phyloP scores from a whole-genome alignment of 2,113 vertebrate species.

The Kobus ellipsiprymnus region DNA sequence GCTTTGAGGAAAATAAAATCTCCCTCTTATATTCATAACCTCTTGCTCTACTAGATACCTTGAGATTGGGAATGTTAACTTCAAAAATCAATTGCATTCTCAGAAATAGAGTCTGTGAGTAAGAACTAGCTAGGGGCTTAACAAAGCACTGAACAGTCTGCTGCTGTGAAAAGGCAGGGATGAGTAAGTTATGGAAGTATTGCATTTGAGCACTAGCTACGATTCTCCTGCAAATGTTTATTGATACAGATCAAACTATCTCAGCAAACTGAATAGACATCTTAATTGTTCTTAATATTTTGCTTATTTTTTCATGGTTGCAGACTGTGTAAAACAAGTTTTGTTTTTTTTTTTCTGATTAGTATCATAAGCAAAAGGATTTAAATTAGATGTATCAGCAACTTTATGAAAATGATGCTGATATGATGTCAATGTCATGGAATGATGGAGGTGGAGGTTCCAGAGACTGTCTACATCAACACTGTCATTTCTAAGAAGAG shows the following conservation, averaged over 20 bases:
- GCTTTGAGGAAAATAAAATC: background rate
- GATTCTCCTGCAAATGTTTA: background rate
- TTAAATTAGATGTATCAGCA: background rate
- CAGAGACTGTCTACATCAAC: background rate
- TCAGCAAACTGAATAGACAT: background rate
- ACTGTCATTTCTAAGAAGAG: background rate
- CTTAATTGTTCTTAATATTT: background rate
- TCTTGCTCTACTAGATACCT: background rate
- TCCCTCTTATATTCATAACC: background rate
- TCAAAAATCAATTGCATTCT: constrained; percentile 29
- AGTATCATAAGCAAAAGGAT: background rate
- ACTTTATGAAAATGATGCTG: background rate
- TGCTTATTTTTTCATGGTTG: background rate
- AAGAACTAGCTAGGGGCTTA: background rate
- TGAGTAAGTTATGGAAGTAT: constrained; percentile 14
- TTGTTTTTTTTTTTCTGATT: background rate
- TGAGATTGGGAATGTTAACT: constrained; percentile 45
- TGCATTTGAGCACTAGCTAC: background rate
- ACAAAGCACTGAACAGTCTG: background rate
- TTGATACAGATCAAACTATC: background rate
- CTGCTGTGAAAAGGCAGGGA: background rate
- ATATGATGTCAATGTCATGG: background rate
- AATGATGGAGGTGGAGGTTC: background rate
- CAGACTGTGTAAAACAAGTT: background rate
- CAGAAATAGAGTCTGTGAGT: background rate